A percentile compares a stretch with the other conserved stretches of the same genome.
Evolutionary conservation across 2,888 invertebrate genomes (phyloP).

Genomic region (Lypha dubia): DNA sequence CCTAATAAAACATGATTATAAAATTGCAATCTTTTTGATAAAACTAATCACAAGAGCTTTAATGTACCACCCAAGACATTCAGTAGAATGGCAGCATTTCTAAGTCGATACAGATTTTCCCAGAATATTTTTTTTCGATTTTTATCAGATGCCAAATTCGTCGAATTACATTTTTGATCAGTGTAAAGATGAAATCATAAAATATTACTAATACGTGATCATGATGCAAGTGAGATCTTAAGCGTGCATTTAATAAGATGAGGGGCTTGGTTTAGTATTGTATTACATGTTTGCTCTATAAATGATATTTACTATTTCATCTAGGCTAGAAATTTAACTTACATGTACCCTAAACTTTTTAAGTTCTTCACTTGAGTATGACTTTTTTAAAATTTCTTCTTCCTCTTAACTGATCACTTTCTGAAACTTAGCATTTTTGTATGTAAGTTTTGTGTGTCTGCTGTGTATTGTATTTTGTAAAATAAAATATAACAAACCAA

Average conservation of each 20-base stretch:
- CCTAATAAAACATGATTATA: too few relatives aligned
- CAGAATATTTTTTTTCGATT: too few relatives aligned
- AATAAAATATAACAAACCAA: background rate
- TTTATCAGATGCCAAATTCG: too few relatives aligned
- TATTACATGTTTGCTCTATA: background rate
- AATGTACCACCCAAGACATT: too few relatives aligned
- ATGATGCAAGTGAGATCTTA: background rate
- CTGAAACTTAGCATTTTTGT: background rate
- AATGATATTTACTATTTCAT: background rate
- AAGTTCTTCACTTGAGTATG: background rate
- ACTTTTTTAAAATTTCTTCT: background rate
- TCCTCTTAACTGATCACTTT: background rate
- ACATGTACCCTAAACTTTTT: too few relatives aligned
- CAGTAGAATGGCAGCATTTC: too few relatives aligned
- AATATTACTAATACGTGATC: background rate
- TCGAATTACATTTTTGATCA: too few relatives aligned
- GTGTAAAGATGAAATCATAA: too few relatives aligned
- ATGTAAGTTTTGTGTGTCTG: too few relatives aligned
- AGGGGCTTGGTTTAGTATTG: background rate
- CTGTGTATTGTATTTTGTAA: background rate
- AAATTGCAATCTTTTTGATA: too few relatives aligned
- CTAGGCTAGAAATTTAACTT: background rate
- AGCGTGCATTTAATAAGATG: background rate
- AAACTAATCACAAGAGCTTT: too few relatives aligned
- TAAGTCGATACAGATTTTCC: too few relatives aligned